Evolutionary conservation across 2,888 invertebrate species (phyloP).

Genomic region (Xylota segnis): DNA sequence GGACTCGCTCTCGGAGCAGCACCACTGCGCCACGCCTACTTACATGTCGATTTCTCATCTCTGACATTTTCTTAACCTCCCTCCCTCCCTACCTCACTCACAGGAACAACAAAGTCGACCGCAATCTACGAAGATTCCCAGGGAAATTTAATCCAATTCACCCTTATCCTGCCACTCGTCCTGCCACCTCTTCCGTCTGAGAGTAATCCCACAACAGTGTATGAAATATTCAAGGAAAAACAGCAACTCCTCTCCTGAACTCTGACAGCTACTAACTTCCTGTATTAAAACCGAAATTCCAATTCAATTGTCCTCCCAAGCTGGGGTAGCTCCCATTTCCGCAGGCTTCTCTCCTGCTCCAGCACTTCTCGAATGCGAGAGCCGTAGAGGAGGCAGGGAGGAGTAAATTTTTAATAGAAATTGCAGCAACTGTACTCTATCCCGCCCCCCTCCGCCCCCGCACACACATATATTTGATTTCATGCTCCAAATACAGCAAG

Average conservation of each 20-base stretch:
- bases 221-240: conserved; percentile 73
- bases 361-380: not conserved
- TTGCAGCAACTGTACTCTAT: conserved; percentile 46
- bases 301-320: conserved; percentile 74
- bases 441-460: too few relatives aligned
- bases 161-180: not conserved
- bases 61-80: conserved; percentile 1
- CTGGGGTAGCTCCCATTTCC: conserved; percentile 46
- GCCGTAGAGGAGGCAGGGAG: conserved; percentile 16
- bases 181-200: not conserved
- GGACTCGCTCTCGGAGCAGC: conserved; percentile 1
- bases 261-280: conserved; percentile 76
- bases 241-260: conserved; percentile 62
- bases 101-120: conserved; percentile 10
- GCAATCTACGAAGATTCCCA: conserved; percentile 47
- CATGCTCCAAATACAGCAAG: conserved; percentile 70
- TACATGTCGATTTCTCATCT: conserved; percentile 67
- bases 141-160: conserved; percentile 67
- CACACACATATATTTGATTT: conserved; percentile 65
- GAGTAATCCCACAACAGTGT: conserved; percentile 53
- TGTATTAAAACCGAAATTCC: conserved; percentile 75
- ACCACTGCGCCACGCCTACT: conserved; percentile 1
- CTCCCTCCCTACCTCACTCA: too few relatives aligned
- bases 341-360: not conserved
- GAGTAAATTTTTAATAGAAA: conserved; percentile 75